A percentile compares a stretch with the other conserved stretches of the same genome.
These are phyloP conservation scores for Ips typographus DNA, from an alignment of 1,140 invertebrate genomes.

Conservation along the genomic window DNA sequence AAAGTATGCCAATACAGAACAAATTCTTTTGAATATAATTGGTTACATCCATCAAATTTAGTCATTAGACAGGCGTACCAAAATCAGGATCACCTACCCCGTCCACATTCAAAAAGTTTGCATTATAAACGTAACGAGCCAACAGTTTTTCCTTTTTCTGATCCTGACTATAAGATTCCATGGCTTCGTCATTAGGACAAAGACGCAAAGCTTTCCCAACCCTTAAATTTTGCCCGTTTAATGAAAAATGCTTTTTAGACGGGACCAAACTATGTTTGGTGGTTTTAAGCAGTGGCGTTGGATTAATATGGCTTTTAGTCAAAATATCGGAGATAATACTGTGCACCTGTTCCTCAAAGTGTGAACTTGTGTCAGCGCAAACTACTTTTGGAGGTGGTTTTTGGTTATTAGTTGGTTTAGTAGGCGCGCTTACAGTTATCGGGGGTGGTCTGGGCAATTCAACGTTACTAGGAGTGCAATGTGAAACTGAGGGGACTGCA, in stretches of 20 bases:
- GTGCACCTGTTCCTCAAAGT: constrained; percentile 52
- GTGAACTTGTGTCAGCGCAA: constrained; percentile 46
- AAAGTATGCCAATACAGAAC: no score
- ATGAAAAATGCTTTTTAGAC: constrained; percentile 47
- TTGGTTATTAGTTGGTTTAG: constrained; percentile 6
- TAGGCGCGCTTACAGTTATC: constrained; percentile 10
- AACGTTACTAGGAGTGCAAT: constrained; percentile 8
- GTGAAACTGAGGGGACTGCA: constrained; percentile 1
- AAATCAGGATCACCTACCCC: constrained; percentile 63
- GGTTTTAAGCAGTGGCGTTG: constrained; percentile 22
- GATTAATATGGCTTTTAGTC: constrained; percentile 43
- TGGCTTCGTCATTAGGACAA: constrained; percentile 48
- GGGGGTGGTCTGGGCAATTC: neutral
- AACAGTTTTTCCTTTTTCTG: constrained; percentile 51
- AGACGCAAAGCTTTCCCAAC: constrained; percentile 50
- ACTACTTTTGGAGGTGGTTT: constrained; percentile 23
- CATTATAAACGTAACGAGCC: constrained; percentile 51
- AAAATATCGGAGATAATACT: constrained; percentile 51
- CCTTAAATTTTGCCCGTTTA: constrained; percentile 47
- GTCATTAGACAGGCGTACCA: constrained; percentile 59
- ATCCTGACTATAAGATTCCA: constrained; percentile 38
- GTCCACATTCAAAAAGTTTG: constrained; percentile 52
- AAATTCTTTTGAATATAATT: no score
- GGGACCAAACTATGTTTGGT: constrained; percentile 38
- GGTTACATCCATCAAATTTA: no score